Evolutionary conservation across 2,888 invertebrate species (phyloP).

Genomic region (Trachelus iudaicus): DNA sequence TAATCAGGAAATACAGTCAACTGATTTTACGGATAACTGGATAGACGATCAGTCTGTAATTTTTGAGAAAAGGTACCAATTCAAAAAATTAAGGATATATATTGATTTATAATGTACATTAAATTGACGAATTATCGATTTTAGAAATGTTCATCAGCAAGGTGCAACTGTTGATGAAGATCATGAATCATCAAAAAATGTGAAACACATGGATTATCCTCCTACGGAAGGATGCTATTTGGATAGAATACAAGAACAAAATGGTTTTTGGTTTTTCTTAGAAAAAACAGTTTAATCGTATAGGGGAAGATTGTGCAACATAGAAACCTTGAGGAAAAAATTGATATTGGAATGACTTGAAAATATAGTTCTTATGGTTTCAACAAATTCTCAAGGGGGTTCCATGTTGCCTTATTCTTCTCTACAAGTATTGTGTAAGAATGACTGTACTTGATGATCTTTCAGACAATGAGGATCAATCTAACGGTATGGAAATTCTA

Average conservation of each 20-base stretch:
- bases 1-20: neutral
- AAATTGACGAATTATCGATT: neutral
- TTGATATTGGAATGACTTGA: neutral
- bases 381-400: neutral
- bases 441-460: neutral
- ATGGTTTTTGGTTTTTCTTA: neutral
- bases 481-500: slow-evolving; percentile 13
- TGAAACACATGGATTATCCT: neutral
- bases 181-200: neutral
- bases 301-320: too few species aligned
- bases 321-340: neutral
- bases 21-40: neutral
- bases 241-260: neutral
- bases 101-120: neutral
- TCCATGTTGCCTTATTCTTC: neutral
- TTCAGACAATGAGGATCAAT: neutral
- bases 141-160: neutral
- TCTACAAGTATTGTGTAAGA: neutral
- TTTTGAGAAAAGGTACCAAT: neutral
- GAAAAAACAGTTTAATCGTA: too few species aligned
- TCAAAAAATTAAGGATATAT: neutral
- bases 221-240: neutral
- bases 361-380: neutral
- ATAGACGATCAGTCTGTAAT: neutral
- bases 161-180: neutral